These are phyloP conservation scores for Lithobates sylvaticus DNA, from an alignment of 2,797 vertebrate genomes.

Conservation along the genomic window DNA sequence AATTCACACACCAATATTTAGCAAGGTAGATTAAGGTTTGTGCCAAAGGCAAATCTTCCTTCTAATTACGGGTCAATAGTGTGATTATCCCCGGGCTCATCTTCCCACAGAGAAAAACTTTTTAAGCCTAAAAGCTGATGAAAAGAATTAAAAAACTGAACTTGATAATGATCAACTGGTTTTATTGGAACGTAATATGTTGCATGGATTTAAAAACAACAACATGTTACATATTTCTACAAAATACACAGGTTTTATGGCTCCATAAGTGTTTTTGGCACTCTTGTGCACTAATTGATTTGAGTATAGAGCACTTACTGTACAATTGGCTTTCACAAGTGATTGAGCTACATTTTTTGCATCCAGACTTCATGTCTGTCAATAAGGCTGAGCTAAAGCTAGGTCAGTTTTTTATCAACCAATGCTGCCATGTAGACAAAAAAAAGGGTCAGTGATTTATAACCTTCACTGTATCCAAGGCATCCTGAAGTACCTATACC, in stretches of 20 bases:
- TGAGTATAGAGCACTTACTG: too few species aligned
- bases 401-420: too few species aligned
- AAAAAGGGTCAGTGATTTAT: too few species aligned
- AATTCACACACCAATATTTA: background rate
- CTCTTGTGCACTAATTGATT: background rate
- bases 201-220: background rate
- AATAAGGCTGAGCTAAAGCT: too few species aligned
- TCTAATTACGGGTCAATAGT: constrained; percentile 5
- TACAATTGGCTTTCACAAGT: too few species aligned
- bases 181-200: background rate
- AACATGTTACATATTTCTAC: background rate
- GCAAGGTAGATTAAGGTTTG: background rate
- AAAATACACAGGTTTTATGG: background rate
- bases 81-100: background rate
- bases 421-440: too few species aligned
- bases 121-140: background rate
- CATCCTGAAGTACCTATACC: too few species aligned
- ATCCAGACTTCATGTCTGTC: too few species aligned
- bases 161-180: background rate
- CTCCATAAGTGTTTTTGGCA: background rate
- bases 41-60: constrained; percentile 21
- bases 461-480: too few species aligned
- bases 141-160: background rate
- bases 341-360: too few species aligned
- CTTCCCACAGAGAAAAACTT: background rate